Base-by-base conservation (phyloP, 2,888 invertebrate species). In the Xestia sexstrigata region DNA sequence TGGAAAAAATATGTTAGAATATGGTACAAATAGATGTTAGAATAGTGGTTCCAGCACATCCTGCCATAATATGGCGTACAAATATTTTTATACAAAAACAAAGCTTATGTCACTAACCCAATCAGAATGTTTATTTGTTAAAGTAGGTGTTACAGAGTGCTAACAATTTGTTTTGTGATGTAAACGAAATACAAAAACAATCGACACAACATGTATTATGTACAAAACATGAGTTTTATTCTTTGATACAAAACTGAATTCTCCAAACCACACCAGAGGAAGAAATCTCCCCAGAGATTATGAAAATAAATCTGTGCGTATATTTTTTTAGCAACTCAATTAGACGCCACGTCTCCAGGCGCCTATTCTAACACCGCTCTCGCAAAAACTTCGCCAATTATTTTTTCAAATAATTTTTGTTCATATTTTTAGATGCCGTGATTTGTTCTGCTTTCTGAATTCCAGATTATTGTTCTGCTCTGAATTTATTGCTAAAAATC, bases 301-400 rank as follows among this genome's bases (percentile, higher is more conserved):
- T 60, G 11, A 69, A 52, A 77, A 49, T 42, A 49, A 76, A 68
- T 80, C 23, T 26, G 35, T 39, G n/a, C 42, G 26, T 6, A 52
- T 47, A 13, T 49, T 70, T 80, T 80, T 74, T 75, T 67, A 75
- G n/a, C 30, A 39, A 74, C 69, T 55, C 70, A 75, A 60, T 75
- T 47, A 75, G 52, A 66, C 6, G 47, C n/a, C 30, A n/a, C 30
- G 15, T 60, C 69, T 70, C 76, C n/a, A 76, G 60, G 23, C 52
- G 52, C 45, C 20, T 30, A 30, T 70, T 67, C 26, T 39, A 60
- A 35, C 76, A 62, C 76, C 23, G 11, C 30, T 23, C 55, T 47
- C 66, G 30, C 75, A 45, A 42, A 68, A 80, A 80, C 76, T 75
- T 80, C 26, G 15, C 58, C 47, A 81, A 76, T 77, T 68, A 63